phyloP scores from a whole-genome alignment of 2,113 vertebrate genomes.

The Festucalex cinctus region DNA sequence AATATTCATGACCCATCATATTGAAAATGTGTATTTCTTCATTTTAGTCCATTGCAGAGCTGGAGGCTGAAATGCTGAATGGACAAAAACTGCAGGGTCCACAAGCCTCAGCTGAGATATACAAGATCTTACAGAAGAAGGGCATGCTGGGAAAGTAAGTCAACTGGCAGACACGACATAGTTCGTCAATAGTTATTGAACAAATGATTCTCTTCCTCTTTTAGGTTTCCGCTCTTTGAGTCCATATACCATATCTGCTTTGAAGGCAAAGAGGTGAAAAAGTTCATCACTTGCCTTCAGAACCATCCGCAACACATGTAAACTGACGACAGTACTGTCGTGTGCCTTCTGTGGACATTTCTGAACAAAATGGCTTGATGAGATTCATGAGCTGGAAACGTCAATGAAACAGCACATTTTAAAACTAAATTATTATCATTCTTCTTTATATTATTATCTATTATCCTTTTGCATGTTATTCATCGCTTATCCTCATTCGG shows the following conservation, averaged over 20 bases:
- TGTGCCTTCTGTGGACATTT: neutral
- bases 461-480: too few relatives aligned
- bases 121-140: conserved; percentile 64
- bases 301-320: conserved; percentile 81
- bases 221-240: conserved; percentile 81
- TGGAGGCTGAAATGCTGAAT: conserved; percentile 86
- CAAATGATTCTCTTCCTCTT: neutral
- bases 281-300: conserved; percentile 83
- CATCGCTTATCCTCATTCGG: too few relatives aligned
- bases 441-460: neutral
- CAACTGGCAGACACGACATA: neutral
- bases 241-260: conserved; percentile 84
- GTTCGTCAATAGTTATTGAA: neutral
- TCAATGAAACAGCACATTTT: neutral
- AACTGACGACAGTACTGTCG: neutral
- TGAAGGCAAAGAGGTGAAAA: conserved; percentile 71
- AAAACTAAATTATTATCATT: neutral
- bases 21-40: neutral
- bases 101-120: conserved; percentile 70
- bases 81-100: conserved; percentile 91
- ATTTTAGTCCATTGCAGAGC: conserved; percentile 77
- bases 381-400: neutral
- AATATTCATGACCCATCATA: neutral
- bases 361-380: neutral
- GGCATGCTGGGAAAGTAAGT: conserved; percentile 64